A percentile compares a stretch with the other conserved stretches of the same genome.
Evolutionary conservation across 2,113 vertebrate genomes (phyloP).

Genomic region (Ceratotherium simum): DNA sequence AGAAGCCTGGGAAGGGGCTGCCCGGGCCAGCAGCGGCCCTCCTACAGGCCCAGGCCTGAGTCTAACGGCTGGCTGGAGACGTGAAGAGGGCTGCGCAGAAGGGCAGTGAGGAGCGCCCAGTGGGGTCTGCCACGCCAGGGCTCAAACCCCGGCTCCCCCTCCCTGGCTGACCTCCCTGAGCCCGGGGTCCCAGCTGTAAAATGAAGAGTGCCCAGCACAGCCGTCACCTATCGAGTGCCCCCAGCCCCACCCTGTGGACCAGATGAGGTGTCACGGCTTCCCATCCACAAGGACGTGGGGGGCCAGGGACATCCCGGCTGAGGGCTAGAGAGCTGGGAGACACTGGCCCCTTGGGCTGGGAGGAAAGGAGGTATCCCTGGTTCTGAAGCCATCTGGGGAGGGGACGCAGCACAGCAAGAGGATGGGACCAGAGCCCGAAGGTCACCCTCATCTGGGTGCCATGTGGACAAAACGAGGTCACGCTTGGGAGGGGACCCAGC

Average conservation of each 20-base stretch:
- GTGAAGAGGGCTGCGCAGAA: accelerated
- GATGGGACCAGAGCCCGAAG: too few relatives aligned
- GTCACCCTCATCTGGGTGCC: too few relatives aligned
- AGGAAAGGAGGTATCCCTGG: neutral
- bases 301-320: accelerated
- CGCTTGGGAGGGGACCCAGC: too few relatives aligned
- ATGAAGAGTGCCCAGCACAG: neutral
- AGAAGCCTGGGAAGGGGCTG: neutral
- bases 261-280: accelerated
- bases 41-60: neutral
- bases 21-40: accelerated
- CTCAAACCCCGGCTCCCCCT: neutral
- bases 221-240: accelerated
- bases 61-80: neutral
- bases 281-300: accelerated
- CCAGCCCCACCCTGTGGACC: neutral
- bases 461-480: neutral
- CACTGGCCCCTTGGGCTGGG: neutral
- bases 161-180: neutral
- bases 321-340: neutral
- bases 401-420: too few relatives aligned
- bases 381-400: neutral
- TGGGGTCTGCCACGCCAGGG: neutral
- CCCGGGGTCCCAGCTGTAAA: neutral
- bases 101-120: accelerated